Evolutionary conservation across 2,888 invertebrate genomes (phyloP).

Genomic region (Lamproptera curius): DNA sequence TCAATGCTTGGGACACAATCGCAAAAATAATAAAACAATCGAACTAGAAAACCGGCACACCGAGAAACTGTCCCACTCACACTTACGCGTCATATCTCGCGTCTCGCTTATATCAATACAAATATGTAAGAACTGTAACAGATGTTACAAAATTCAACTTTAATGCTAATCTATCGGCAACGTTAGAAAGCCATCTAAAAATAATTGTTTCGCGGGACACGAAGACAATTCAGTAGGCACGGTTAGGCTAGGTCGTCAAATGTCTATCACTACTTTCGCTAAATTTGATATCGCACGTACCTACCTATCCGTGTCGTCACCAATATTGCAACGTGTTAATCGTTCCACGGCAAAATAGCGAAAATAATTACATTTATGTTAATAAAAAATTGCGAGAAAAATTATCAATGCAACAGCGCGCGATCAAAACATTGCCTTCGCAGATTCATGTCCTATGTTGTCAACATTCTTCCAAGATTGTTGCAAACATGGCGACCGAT

Average conservation of each 20-base stretch:
- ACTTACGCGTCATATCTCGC: slow-evolving; percentile 30
- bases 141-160: slow-evolving; percentile 31
- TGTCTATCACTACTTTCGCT: slow-evolving; percentile 50
- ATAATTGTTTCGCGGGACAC: slow-evolving; percentile 49
- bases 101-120: slow-evolving; percentile 34
- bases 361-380: slow-evolving; percentile 37
- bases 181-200: slow-evolving; percentile 62
- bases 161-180: slow-evolving; percentile 35
- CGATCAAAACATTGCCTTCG: slow-evolving; percentile 63
- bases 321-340: slow-evolving; percentile 41
- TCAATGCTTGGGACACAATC: slow-evolving; percentile 34
- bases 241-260: slow-evolving; percentile 72
- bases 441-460: slow-evolving; percentile 59
- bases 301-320: slow-evolving; percentile 45
- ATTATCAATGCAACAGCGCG: slow-evolving; percentile 25
- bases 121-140: slow-evolving; percentile 30
- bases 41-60: slow-evolving; percentile 35
- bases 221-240: slow-evolving; percentile 45
- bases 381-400: slow-evolving; percentile 28
- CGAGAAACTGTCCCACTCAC: slow-evolving; percentile 39
- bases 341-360: slow-evolving; percentile 32
- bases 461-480: slow-evolving; percentile 68
- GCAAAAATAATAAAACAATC: slow-evolving; percentile 36
- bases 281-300: slow-evolving; percentile 44
- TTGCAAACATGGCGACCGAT: slow-evolving; percentile 79